Evolutionary conservation across 2,888 invertebrate species (phyloP).

Genomic region (Drosophila barbarae): DNA sequence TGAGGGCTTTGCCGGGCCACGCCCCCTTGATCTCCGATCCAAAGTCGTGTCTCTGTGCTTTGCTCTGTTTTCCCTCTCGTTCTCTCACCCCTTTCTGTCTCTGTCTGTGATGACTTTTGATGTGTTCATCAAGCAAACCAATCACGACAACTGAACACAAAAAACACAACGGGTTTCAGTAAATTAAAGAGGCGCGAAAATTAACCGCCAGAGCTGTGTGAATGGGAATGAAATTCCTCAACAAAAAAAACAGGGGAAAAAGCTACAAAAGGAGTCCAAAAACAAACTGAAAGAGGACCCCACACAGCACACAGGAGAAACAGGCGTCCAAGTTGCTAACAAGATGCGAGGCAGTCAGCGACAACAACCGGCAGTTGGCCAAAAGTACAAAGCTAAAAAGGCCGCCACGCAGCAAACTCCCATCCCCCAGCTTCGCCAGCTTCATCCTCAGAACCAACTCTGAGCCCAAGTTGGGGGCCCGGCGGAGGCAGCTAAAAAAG

Average conservation of each 20-base stretch:
- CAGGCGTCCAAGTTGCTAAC: conserved; percentile 61
- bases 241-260: conserved; percentile 4
- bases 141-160: conserved; percentile 31
- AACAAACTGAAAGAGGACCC: conserved; percentile 30
- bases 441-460: conserved; percentile 5
- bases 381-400: conserved; percentile 56
- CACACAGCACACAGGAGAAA: conserved; percentile 19
- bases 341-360: conserved; percentile 65
- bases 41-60: conserved; percentile 66
- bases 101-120: conserved; percentile 66
- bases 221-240: conserved; percentile 30
- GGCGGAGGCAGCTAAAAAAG: conserved; percentile 27
- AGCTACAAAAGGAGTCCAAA: background rate
- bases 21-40: conserved; percentile 24
- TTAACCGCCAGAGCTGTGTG: conserved; percentile 62
- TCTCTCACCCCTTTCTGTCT: background rate
- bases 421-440: background rate
- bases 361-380: conserved; percentile 57
- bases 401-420: conserved; percentile 63
- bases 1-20: conserved; percentile 59
- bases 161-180: conserved; percentile 27
- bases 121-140: conserved; percentile 63
- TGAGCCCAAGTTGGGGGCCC: conserved; percentile 19
- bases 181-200: conserved; percentile 73
- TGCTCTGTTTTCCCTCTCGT: conserved; percentile 47